A percentile compares a stretch with the other conserved stretches of the same genome.
Evolutionary conservation across 2,888 invertebrate species (phyloP).

Genomic region (Sarcophaga carnaria): DNA sequence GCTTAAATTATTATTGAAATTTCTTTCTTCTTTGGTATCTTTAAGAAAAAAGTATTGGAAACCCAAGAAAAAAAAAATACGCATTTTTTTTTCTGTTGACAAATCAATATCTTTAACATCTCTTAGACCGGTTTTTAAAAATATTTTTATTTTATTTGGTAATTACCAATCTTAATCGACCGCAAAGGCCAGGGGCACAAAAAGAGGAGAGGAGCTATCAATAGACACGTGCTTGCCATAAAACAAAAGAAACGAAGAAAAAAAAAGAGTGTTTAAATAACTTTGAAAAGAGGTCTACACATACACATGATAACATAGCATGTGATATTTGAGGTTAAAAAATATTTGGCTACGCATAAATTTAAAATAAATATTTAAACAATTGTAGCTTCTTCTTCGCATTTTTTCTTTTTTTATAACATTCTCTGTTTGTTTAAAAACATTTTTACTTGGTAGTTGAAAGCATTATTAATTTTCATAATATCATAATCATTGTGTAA

Average conservation of each 20-base stretch:
- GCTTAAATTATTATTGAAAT: background rate
- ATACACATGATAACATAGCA: background rate
- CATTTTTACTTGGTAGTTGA: too few relatives aligned
- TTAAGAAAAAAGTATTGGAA: too few relatives aligned
- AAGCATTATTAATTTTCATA: background rate
- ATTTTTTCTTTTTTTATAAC: too few relatives aligned
- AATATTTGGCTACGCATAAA: background rate
- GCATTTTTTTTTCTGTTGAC: background rate
- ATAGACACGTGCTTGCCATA: conserved; percentile 20
- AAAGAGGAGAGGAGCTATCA: background rate
- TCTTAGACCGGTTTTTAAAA: background rate
- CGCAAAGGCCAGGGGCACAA: background rate
- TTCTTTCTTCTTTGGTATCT: background rate
- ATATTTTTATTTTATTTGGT: background rate
- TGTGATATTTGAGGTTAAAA: conserved; percentile 14
- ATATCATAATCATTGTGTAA: conserved; percentile 9
- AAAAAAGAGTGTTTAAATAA: conserved; percentile 4
- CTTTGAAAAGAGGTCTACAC: background rate
- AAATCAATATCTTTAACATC: background rate
- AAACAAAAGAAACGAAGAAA: background rate
- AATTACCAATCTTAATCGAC: conserved; percentile 2
- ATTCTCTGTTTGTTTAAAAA: too few relatives aligned
- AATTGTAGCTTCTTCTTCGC: background rate
- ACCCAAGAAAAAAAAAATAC: background rate
- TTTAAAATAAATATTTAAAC: conserved; percentile 34